Percentiles rank a stretch among this genome's conserved stretches.
phyloP scores from a whole-genome alignment of 1,140 invertebrate genomes.

The Drosophila miranda region DNA sequence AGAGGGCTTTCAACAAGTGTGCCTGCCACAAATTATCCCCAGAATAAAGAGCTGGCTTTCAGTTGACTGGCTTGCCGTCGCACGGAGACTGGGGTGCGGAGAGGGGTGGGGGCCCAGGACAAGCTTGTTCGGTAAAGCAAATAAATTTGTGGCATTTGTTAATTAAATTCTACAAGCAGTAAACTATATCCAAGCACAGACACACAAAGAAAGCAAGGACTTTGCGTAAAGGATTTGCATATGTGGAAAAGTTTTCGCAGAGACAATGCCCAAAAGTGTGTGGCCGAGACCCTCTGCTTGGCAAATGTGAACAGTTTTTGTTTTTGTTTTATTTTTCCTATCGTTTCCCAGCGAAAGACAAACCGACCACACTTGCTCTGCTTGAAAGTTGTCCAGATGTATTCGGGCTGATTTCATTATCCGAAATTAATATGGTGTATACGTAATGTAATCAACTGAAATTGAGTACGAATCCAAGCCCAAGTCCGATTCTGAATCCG shows the following conservation, averaged over 20 bases:
- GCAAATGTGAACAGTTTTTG: slow-evolving; percentile 35
- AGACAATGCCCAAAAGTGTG: neutral
- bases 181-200: neutral
- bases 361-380: neutral
- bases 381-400: neutral
- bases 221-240: slow-evolving; percentile 28
- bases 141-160: slow-evolving; percentile 50
- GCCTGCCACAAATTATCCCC: slow-evolving; percentile 16
- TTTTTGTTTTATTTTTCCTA: neutral
- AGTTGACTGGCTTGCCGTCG: neutral
- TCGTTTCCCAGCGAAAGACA: slow-evolving; percentile 1
- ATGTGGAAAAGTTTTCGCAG: slow-evolving; percentile 31
- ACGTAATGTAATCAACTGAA: slow-evolving; percentile 43
- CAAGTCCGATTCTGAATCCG: neutral
- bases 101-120: neutral
- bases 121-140: slow-evolving; percentile 10
- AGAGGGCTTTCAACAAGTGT: slow-evolving; percentile 14
- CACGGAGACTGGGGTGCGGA: too few relatives aligned
- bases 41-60: slow-evolving; percentile 9
- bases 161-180: slow-evolving; percentile 41
- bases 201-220: neutral
- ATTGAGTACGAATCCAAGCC: slow-evolving; percentile 27
- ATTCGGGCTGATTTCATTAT: slow-evolving; percentile 35
- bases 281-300: neutral
- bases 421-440: slow-evolving; percentile 40